Evolutionary conservation across 2,888 invertebrate species (phyloP), one percentile per base, ranked within the genome.

Genomic region (Acrobasis repandana): DNA sequence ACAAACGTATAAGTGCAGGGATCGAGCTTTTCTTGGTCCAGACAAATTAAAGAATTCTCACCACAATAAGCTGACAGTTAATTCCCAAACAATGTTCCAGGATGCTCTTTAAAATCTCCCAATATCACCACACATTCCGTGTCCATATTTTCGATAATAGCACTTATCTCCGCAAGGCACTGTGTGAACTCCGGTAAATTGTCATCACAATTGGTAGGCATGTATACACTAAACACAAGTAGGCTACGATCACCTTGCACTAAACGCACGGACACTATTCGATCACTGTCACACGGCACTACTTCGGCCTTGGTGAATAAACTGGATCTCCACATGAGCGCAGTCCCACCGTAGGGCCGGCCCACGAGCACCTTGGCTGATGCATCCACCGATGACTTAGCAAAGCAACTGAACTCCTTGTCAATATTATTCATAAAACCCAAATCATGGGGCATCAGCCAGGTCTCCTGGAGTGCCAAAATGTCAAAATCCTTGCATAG

Each of bases 351-450:
- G 14, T 56, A 46, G 1, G 56, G 56, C 10, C 56, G 38, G 28
- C 56, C 46, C 3, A n/a, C 20, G 11, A 56, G 16, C 20, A 56
- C 56, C 3, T 38, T 16, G 1, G 28, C 15, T 3, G 56, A 43
- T 14, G 56, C n/a, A 18, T 56, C 46, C 43, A 56, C 38, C 9
- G 56, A 43, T 5, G 56, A 56, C 14, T 20, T 46, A 6, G 56
- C 16, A 20, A 2, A 18, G 20, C 50, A 59, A 15, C 43, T 50
- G 46, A 59, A 59, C 43, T 59, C 59, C 43, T 51, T 28, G 43
- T 59, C 52, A 33, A 59, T 59, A 46, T 46, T 38, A n/a, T 51
- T 36, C 34, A 59, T 20, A 43, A 59, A 59, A 36, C 43, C 52
- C 15, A 51, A 6, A 14, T 51, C 52, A 15, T 59, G 52, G 4